These are phyloP conservation scores for Pentamera pediparva DNA, from an alignment of 53 echinoderm and acorn worm genomes.

Conservation along the genomic window DNA sequence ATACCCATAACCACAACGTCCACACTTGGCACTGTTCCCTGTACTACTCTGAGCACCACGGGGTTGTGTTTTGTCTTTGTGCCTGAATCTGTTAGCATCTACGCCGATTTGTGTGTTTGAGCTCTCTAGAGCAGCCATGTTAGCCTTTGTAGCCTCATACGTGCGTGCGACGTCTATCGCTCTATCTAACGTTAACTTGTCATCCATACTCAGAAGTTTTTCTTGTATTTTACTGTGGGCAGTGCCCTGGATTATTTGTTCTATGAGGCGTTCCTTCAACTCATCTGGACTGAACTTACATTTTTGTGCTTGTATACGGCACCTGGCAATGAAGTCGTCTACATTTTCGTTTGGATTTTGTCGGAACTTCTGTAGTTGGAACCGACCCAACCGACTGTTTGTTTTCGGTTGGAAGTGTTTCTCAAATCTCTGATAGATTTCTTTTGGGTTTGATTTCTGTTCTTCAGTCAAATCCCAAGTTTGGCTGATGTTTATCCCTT, in stretches of 20 bases:
- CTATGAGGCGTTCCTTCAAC: slow-evolving; percentile 31
- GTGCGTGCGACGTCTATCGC: slow-evolving; percentile 46
- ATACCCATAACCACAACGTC: slow-evolving; percentile 11
- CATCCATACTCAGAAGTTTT: slow-evolving; percentile 42
- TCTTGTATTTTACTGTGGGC: slow-evolving; percentile 49
- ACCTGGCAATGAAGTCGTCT: slow-evolving; percentile 42
- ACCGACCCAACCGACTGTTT: slow-evolving; percentile 45
- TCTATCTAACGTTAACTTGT: slow-evolving; percentile 36
- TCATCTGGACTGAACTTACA: slow-evolving; percentile 45
- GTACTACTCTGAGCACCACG: neutral
- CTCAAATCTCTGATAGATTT: slow-evolving; percentile 23
- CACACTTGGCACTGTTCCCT: slow-evolving; percentile 8
- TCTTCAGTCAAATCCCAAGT: slow-evolving; percentile 42
- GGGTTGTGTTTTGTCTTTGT: neutral
- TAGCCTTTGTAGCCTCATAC: slow-evolving; percentile 42
- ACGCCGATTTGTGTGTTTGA: too few species aligned
- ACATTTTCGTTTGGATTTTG: slow-evolving; percentile 34
- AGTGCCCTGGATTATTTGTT: slow-evolving; percentile 55
- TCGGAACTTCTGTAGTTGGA: slow-evolving; percentile 32
- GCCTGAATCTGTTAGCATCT: neutral
- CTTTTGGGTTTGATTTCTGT: slow-evolving; percentile 28
- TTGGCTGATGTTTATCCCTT: slow-evolving; percentile 52
- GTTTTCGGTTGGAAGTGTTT: slow-evolving; percentile 57
- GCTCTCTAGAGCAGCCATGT: slow-evolving; percentile 49
- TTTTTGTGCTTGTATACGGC: slow-evolving; percentile 40